phyloP scores from a whole-genome alignment of 1,140 invertebrate species.

The Microplitis demolitor region DNA sequence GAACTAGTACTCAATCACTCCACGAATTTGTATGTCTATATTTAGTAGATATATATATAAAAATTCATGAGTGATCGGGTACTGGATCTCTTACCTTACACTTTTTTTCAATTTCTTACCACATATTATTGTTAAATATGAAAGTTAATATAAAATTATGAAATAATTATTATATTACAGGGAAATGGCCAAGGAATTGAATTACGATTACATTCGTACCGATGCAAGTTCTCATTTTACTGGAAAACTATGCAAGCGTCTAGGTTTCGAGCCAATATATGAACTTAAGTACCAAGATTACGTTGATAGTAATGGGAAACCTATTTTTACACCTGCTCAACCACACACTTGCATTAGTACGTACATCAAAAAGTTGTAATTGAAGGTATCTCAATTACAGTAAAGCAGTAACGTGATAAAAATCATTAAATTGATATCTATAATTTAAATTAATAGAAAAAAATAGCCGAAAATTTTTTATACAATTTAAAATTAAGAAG shows the following conservation, averaged over 20 bases:
- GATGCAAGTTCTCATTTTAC: slow-evolving; percentile 75
- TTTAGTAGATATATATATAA: too few relatives aligned
- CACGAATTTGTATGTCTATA: too few relatives aligned
- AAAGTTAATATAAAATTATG: neutral
- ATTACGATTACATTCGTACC: slow-evolving; percentile 62
- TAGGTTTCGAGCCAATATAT: slow-evolving; percentile 71
- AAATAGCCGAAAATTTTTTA: too few relatives aligned
- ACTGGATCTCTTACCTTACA: too few relatives aligned
- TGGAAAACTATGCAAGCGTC: slow-evolving; percentile 68
- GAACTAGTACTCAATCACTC: too few relatives aligned
- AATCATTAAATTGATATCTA: neutral
- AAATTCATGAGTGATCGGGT: too few relatives aligned
- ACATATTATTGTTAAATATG: neutral
- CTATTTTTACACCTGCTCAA: slow-evolving; percentile 64
- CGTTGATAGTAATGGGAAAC: slow-evolving; percentile 61
- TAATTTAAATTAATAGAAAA: slow-evolving; percentile 3
- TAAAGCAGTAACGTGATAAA: neutral
- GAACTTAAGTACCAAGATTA: slow-evolving; percentile 69
- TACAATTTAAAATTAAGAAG: too few relatives aligned
- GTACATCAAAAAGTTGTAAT: slow-evolving; percentile 57
- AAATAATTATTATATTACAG: slow-evolving; percentile 58
- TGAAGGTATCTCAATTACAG: too few relatives aligned
- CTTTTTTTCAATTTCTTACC: too few relatives aligned
- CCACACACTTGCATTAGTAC: slow-evolving; percentile 64
- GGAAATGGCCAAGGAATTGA: slow-evolving; percentile 61